Percentiles rank a stretch among this genome's conserved stretches.
Evolutionary conservation across 92 coral and sea anemone genomes (phyloP).

Genomic region (Desmophyllum pertusum): DNA sequence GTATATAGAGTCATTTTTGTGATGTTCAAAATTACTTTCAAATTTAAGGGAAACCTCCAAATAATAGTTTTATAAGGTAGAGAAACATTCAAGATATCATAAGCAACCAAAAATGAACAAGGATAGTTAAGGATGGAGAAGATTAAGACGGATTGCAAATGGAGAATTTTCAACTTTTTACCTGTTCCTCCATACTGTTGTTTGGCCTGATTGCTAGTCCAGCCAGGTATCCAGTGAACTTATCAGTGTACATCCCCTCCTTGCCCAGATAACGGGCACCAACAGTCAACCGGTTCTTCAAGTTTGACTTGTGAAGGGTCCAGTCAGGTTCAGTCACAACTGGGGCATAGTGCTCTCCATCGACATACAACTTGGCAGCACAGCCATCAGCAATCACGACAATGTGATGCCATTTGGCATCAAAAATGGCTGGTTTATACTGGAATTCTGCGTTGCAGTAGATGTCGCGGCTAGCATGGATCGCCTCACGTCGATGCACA

Average conservation of each 20-base stretch:
- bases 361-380: conserved; percentile 63
- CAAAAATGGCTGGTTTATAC: conserved; percentile 79
- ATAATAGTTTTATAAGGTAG: too few relatives aligned
- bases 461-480: conserved; percentile 75
- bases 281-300: conserved; percentile 63
- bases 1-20: too few relatives aligned
- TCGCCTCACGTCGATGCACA: conserved; percentile 82
- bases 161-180: too few relatives aligned
- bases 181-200: conserved; percentile 70
- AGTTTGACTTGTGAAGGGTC: conserved; percentile 85
- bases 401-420: conserved; percentile 90
- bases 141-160: too few relatives aligned
- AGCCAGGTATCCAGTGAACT: conserved; percentile 80
- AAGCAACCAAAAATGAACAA: too few relatives aligned
- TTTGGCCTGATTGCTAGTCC: conserved; percentile 82
- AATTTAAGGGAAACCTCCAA: too few relatives aligned
- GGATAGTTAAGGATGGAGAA: too few relatives aligned
- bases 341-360: conserved; percentile 55
- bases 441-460: conserved; percentile 79
- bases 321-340: conserved; percentile 62
- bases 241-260: conserved; percentile 65
- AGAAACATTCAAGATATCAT: too few relatives aligned
- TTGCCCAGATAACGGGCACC: conserved; percentile 92
- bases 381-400: conserved; percentile 75
- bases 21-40: too few relatives aligned